Evolutionary conservation across 2,888 invertebrate species (phyloP), one percentile per base, ranked within the genome.

Genomic region (Bombylius major): DNA sequence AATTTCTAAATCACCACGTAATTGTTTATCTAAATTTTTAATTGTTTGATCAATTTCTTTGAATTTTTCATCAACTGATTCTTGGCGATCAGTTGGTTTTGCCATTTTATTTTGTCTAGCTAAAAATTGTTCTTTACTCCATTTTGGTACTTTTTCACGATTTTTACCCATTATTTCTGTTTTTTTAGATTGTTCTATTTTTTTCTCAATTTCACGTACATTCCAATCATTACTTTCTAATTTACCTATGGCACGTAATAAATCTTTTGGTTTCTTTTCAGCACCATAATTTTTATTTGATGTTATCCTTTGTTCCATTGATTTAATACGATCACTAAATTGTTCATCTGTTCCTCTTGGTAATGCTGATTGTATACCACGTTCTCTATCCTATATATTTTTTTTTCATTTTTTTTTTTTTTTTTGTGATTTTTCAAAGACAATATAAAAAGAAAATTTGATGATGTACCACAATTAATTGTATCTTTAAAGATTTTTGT

Each of bases 171-270:
- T 69, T 54, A 70, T 67, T 63, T 75, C 75, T 0, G 72, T 71
- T 60, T 73, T 72, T 58, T 73, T 73, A 1, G 73, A 75, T 63
- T 79, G 76, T 56, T 83, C 84, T 42, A 93, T 92, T 74, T 93
- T 92, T 69, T 88, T 85, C 68, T 94, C 92, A 39, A 94, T 89
- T 71, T 90, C 86, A 63, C 87, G 86, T 44, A 93, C 85, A 73
- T 93, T 92, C 92, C 93, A 93, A 72, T 94, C 93, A 57, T 82
- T 86, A 58, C 86, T 83, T 69, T 92, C 91, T 62, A 93, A 88
- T 75, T 88, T 89, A 54, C 92, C 92, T 59, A 93, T 90, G 49
- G 92, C 88, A 60, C 92, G 80, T 72, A 89, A 78, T 59, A 93
- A 77, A 73, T 92, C 92, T 72, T 86, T 89, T 3, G 90, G 92